Evolutionary conservation across 2,797 vertebrate species (phyloP), one percentile per base, ranked within the genome.

Genomic region (Sciurus vulgaris): DNA sequence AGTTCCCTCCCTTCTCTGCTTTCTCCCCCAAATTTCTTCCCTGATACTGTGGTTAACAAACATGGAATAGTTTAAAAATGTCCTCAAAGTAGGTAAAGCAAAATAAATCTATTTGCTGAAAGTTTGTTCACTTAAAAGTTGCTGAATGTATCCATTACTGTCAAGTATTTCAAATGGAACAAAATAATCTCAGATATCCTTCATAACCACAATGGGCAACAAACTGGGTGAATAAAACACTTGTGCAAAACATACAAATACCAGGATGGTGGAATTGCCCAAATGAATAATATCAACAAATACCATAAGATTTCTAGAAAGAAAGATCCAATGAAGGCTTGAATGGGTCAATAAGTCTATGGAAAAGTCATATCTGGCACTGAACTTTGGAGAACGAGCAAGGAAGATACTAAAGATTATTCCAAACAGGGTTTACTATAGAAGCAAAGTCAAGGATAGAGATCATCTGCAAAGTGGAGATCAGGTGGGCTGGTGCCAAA

Each of bases 51-150:
- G 2, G n/a, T 87, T 49, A 88, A 82, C 76, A 93, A 86, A 88
- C 81, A 82, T 38, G 1, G 15, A 93, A 90, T 18, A n/a, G 33
- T 78, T 89, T 2, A 65, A 93, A 86, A 84, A 18, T 5, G 35
- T 35, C 30, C 30, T 38, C 72, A 95, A 79, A 82, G 28, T 61
- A 86, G 33, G 33, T 33, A 26, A 86, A 86, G 6, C 59, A 7
- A 87, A 95, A 49, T 56, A 24, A 89, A 84, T 14, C 86, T 65
- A 44, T 69, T 92, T 44, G 63, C 47, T 93, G 54, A 78, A 92
- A 79, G 41, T 87, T 14, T 76, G 24, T 92, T 72, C 73, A 67
- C 67, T 91, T n/a, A 89, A 65, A 96, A 87, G 12, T 81, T 87
- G 82, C 5, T 88, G 74, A 63, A 41, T 85, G 13, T 81, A 9